Conservation (phyloP, 2,888 invertebrate genomes). For the Drosophila recens region DNA sequence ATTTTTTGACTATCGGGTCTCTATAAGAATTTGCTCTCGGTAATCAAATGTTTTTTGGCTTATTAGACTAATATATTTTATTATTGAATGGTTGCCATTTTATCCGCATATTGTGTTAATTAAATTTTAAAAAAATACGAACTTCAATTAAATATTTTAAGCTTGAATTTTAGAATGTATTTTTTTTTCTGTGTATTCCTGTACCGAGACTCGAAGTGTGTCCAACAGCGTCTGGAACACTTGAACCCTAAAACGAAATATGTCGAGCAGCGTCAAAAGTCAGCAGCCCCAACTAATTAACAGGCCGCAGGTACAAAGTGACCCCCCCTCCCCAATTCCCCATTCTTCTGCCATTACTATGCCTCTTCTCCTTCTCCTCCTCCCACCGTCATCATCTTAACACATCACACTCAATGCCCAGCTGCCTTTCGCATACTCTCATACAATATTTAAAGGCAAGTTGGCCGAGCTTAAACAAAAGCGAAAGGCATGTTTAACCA, state of each 20-base stretch:
- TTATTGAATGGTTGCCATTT: too few species aligned
- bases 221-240: slow-evolving; percentile 51
- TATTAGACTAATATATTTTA: too few species aligned
- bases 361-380: too few species aligned
- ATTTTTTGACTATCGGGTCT: too few species aligned
- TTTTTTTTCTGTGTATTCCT: too few species aligned
- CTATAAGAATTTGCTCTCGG: too few species aligned
- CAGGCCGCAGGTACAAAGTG: slow-evolving; percentile 74
- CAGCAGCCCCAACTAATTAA: slow-evolving; percentile 77
- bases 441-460: slow-evolving; percentile 75
- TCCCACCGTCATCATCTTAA: not conserved
- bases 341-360: not conserved
- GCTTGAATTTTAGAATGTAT: too few species aligned
- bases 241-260: slow-evolving; percentile 78
- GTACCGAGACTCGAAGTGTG: slow-evolving; percentile 22
- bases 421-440: slow-evolving; percentile 52
- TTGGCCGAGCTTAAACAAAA: slow-evolving; percentile 75
- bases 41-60: too few species aligned
- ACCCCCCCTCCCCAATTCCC: not conserved
- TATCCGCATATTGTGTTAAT: too few species aligned
- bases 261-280: slow-evolving; percentile 77
- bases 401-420: slow-evolving; percentile 12
- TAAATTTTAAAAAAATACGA: too few species aligned
- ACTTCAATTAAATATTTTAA: too few species aligned
- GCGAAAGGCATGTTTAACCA: slow-evolving; percentile 80